A percentile compares a stretch with the other conserved stretches of the same genome.
Evolutionary conservation across 2,113 vertebrate species (phyloP).

Genomic region (Tretioscincus oriximinensis): DNA sequence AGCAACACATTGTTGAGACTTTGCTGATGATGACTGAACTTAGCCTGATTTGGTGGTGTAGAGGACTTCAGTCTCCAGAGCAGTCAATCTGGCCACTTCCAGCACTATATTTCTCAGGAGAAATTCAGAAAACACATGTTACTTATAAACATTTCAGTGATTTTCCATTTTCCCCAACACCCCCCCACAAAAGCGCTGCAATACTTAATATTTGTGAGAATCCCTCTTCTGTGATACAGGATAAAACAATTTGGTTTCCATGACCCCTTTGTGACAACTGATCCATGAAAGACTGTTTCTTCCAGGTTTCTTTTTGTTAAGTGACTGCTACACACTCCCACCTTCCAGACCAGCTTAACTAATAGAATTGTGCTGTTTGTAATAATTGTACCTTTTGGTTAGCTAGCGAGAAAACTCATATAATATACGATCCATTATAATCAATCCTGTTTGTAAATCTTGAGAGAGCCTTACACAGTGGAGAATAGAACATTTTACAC

Average conservation of each 20-base stretch:
- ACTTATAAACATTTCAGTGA: neutral
- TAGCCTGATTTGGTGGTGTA: slow-evolving; percentile 22
- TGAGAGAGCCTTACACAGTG: neutral
- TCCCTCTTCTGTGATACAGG: neutral
- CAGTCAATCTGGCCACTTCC: slow-evolving; percentile 28
- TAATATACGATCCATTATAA: neutral
- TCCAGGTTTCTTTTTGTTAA: neutral
- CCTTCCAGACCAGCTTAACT: neutral
- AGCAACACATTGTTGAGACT: slow-evolving; percentile 5
- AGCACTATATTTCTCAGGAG: slow-evolving; percentile 24
- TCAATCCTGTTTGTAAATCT: neutral
- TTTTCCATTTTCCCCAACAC: too few relatives aligned
- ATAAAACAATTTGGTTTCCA: neutral
- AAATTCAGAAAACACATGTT: slow-evolving; percentile 4
- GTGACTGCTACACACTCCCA: neutral
- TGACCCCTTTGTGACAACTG: neutral
- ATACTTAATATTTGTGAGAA: neutral
- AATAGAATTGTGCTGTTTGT: neutral
- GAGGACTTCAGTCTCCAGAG: slow-evolving; percentile 45
- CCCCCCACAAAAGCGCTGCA: neutral
- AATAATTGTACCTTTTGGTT: neutral
- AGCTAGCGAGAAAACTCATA: neutral
- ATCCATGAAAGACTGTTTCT: neutral
- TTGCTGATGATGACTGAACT: neutral
- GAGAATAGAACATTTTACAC: neutral